Evolutionary conservation across 2,888 invertebrate genomes (phyloP).

Genomic region (Dexiosoma caninum): DNA sequence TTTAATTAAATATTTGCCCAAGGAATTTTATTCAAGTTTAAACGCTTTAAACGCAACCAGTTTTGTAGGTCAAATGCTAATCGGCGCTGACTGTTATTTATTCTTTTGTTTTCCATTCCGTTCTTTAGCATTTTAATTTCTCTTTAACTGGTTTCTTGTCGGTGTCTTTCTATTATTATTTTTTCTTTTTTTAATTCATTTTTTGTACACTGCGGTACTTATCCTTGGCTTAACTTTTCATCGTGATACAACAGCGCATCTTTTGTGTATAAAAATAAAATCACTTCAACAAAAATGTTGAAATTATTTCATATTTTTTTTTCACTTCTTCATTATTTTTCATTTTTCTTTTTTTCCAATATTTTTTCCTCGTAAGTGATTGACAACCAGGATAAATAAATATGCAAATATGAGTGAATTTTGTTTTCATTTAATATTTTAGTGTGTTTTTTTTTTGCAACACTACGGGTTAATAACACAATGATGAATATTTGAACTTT

Average conservation of each 20-base stretch:
- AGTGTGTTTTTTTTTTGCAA: not conserved
- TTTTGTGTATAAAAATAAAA: conserved; percentile 17
- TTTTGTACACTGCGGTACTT: conserved; percentile 28
- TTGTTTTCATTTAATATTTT: conserved; percentile 9
- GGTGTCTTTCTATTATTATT: not conserved
- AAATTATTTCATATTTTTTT: not conserved
- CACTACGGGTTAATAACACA: conserved; percentile 30
- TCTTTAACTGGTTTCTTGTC: not conserved
- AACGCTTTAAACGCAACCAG: not conserved
- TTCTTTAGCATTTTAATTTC: not conserved
- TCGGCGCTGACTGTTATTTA: not conserved
- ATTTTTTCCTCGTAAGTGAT: not conserved
- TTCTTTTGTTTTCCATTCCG: not conserved
- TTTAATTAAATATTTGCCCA: no score
- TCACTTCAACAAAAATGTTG: not conserved
- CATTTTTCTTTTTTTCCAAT: not conserved
- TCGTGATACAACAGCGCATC: not conserved
- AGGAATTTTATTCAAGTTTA: no score
- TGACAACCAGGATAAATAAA: not conserved
- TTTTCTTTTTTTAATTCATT: not conserved
- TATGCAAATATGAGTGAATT: not conserved
- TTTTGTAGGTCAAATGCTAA: conserved; percentile 26
- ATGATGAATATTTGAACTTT: conserved; percentile 4
- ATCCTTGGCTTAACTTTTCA: conserved; percentile 54
- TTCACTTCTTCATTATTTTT: not conserved